Evolutionary conservation across 2,113 vertebrate genomes (phyloP), one percentile per base, ranked within the genome.

Genomic region (Pomatostomus ruficeps): DNA sequence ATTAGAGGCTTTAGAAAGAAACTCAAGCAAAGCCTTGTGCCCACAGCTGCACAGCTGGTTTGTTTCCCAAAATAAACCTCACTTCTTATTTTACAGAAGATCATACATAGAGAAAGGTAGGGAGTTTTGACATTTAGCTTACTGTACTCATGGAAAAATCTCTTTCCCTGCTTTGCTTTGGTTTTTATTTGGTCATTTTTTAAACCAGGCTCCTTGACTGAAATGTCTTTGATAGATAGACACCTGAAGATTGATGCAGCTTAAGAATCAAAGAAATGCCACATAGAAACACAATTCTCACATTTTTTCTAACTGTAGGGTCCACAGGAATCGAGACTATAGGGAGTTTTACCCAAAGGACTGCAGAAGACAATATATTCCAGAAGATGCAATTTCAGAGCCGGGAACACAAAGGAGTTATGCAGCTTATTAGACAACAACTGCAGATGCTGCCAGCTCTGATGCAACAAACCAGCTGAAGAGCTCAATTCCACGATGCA

Each of bases 51-150:
- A 57, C 70, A 93, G 87, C 59, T 87, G 55, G 28, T 48, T 92
- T 68, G n/a, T 54, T 91, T 88, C 81, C 82, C 57, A 68, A 94
- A 91, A 96, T 88, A 93, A 95, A 89, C 52, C 58, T 48, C 20
- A 19, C 45, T 91, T 82, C 16, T 2, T 61, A 65, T 57, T 85
- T 75, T 57, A 82, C 58, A 88, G 23, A 79, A 89, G 31, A 85
- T 36, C 52, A 63, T 11, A 58, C 52, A 33, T 7, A 61, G 35
- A 81, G 65, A 84, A 61, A 85, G 33, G 88, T 29, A 82, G 48
- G 49, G 49, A 82, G 45, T 72, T 96, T 52, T 85, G 81, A 85
- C 62, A 91, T 82, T 93, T 75, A 94, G 36, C 66, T 87, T 75
- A 51, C 61, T 0, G 1, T 46, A 72, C 40, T 91, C 73, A 16